Evolutionary conservation across 2,888 invertebrate species (phyloP), one percentile per base, ranked within the genome.

Genomic region (Dilophus febrilis): DNA sequence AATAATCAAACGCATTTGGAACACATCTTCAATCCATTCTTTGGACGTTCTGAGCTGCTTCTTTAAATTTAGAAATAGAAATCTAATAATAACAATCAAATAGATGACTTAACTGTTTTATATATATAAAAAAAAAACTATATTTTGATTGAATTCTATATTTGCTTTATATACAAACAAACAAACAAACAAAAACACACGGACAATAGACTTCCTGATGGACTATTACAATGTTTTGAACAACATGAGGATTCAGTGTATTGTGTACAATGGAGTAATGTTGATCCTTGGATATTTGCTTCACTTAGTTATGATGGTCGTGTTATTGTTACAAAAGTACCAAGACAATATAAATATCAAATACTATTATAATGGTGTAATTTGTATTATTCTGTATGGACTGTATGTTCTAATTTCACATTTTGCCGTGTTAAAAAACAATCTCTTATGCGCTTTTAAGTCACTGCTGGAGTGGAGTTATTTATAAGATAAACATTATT

Each of bases 201-300:
- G 17, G 14, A 34, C 26, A 50, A 37, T 52, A 80, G 78, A 40
- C 27, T 40, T 19, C 74, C 80, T 47, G 95, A 97, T 64, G 91
- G 91, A 2, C 76, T 94, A 0, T 68, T 97, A 4, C 83, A 85
- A 40, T 84, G 81, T 43, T 94, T 91, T 55, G 94, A 97, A 57
- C 90, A 92, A 51, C 95, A 98, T 55, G 97, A 97, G 58, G 97
- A 98, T 61, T 90, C 91, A 6, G 95, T 98, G 13, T 98, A 95
- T 65, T 84, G 86, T 53, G 88, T 84, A 0, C 94, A 94, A 61
- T 98, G 97, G 97, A 92, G 92, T 45, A 77, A 84, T 17, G 87
- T 88, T 18, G 97, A 98, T 66, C 94, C 97, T 12, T 98, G 97
- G 97, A 81, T 91, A 42, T 97, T 95, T 68, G 97, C 97, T n/a